Base-by-base conservation (phyloP, 2,113 vertebrate genomes). In the Scomber colias region DNA sequence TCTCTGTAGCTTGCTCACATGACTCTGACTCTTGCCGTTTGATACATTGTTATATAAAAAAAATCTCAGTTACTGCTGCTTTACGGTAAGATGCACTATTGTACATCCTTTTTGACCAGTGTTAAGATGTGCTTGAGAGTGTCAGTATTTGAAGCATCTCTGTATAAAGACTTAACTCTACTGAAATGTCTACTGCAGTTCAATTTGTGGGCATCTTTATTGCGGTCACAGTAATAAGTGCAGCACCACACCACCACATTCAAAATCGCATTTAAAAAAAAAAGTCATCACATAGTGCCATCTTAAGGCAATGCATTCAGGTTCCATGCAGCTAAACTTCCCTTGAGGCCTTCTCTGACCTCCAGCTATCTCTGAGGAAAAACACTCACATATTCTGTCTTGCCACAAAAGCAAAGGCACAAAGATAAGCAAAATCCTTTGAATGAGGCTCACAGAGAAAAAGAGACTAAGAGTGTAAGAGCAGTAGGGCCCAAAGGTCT, bases 391-490 rank as follows among this genome's bases (percentile, higher is more conserved):
- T 24, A 31, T 24, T 61, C 57, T 55, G 48, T 66, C 53, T 48
- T 11, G 56, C 66, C 68, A 74, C 73, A 75, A 24, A 79, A 1
- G 21, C 50, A 68, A 40, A 40, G 24, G 30, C 21, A 60, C 12
- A 60, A 55, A 53, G 61, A 63, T 49, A 27, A 77, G 67, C 54
- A 19, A 51, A 40, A 40, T 15, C 65, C 63, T 82, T 79, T 79
- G 75, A 77, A 27, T 13, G 44, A 49, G 16, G 12, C 46, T 67
- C 30, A 72, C 48, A 69, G 21, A 48, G 51, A 68, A 21, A 59
- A 10, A 56, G 45, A 75, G 30, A 71, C 57, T 3, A 56, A 64
- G 60, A 61, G 64, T 46, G 46, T 24, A 15, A 17, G 67, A 60
- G 53, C 19, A 27, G 27, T 16, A n/a, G 62, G 73, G 61, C 66